Percentiles rank a stretch among this genome's conserved stretches.
Conservation (phyloP, 1,140 invertebrate genomes). For the Bombus confusus region DNA sequence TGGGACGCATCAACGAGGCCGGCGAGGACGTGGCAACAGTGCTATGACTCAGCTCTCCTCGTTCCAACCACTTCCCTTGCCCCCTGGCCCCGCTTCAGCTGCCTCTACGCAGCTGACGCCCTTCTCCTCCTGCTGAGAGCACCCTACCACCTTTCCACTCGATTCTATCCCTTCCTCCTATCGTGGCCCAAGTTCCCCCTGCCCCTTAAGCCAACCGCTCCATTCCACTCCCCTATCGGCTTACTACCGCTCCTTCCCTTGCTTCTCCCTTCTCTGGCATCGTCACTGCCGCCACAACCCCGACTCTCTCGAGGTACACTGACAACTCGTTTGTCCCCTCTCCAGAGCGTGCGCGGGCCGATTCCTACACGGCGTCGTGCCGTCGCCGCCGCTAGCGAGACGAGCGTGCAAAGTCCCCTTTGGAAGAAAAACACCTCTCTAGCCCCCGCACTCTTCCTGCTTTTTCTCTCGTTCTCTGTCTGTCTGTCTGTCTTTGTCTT, state of each 20-base stretch:
- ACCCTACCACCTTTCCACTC: constrained; percentile 38
- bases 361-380: constrained; percentile 62
- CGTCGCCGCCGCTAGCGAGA: constrained; percentile 55
- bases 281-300: constrained; percentile 18
- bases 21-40: constrained; percentile 78
- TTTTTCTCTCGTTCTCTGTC: constrained; percentile 17
- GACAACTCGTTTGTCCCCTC: constrained; percentile 68
- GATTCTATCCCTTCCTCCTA: constrained; percentile 74
- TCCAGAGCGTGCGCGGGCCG: constrained; percentile 42
- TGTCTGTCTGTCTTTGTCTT: constrained; percentile 3
- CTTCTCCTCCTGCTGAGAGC: constrained; percentile 65
- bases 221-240: constrained; percentile 37
- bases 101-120: constrained; percentile 78
- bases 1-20: constrained; percentile 66
- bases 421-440: constrained; percentile 70
- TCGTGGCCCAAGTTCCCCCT: constrained; percentile 74
- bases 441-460: constrained; percentile 30
- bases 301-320: constrained; percentile 57
- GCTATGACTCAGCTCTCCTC: constrained; percentile 81
- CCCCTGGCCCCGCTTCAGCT: constrained; percentile 50
- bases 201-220: background rate
- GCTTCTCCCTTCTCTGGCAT: constrained; percentile 13
- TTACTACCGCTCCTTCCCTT: constrained; percentile 27
- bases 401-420: constrained; percentile 70
- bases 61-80: constrained; percentile 64